A percentile compares a stretch with the other conserved stretches of the same genome.
Conservation (phyloP, 2,888 invertebrate genomes). For the Synanthedon tipuliformis region DNA sequence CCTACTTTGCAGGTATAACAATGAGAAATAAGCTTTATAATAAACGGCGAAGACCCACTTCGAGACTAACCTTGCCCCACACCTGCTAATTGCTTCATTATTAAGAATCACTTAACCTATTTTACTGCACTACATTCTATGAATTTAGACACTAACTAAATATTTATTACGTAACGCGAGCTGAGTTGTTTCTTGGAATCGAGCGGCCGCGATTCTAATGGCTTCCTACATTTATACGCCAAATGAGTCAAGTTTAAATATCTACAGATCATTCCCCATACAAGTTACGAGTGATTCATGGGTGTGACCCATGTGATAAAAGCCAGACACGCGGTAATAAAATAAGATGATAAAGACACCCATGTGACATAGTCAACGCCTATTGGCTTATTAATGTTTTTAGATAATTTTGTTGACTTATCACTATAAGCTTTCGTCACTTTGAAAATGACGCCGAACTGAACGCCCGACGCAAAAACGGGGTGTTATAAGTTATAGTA, state of each 20-base stretch:
- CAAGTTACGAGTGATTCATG: not conserved
- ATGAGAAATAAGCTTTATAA: constrained; percentile 17
- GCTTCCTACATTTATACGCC: not conserved
- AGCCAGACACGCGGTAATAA: not conserved
- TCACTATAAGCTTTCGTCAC: no score
- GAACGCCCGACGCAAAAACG: no score
- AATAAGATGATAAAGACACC: no score
- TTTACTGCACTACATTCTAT: constrained; percentile 46
- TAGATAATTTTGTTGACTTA: no score
- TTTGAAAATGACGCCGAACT: no score
- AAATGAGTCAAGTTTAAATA: not conserved
- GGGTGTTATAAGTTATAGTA: no score
- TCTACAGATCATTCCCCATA: not conserved
- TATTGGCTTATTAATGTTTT: no score
- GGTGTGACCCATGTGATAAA: not conserved
- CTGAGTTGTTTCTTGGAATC: constrained; percentile 27
- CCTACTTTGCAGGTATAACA: constrained; percentile 11
- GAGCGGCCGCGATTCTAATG: constrained; percentile 12
- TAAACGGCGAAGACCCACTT: constrained; percentile 17
- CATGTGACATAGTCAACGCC: no score
- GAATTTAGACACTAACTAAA: constrained; percentile 22
- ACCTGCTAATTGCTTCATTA: constrained; percentile 55
- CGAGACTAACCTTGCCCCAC: constrained; percentile 35
- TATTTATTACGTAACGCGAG: constrained; percentile 28
- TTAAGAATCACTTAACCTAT: constrained; percentile 66